phyloP scores from a whole-genome alignment of 2,888 invertebrate species.

The Temnothorax ravouxi region DNA sequence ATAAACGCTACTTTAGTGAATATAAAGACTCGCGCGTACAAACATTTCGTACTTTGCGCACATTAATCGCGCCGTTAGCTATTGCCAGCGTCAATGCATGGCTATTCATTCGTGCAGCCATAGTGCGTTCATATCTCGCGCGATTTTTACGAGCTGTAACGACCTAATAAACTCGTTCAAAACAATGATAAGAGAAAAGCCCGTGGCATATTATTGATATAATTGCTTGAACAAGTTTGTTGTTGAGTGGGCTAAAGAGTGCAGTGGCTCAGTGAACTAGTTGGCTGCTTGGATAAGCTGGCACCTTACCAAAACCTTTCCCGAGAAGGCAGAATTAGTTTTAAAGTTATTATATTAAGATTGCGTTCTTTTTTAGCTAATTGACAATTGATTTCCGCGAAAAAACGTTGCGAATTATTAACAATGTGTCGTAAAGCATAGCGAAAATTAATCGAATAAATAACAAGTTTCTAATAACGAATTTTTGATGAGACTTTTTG shows the following conservation, averaged over 20 bases:
- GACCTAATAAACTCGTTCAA: slow-evolving; percentile 1
- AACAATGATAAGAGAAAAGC: neutral
- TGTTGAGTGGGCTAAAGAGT: neutral
- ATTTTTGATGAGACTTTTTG: neutral
- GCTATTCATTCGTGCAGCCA: neutral
- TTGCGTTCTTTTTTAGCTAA: neutral
- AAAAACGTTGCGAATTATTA: neutral
- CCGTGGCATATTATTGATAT: slow-evolving; percentile 5
- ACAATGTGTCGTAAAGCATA: neutral
- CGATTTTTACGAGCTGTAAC: slow-evolving; percentile 15
- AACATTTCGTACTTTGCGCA: slow-evolving; percentile 30
- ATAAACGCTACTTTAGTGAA: slow-evolving; percentile 51
- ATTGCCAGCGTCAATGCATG: neutral
- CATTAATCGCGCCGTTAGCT: slow-evolving; percentile 22
- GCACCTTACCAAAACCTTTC: slow-evolving; percentile 29
- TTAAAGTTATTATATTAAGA: slow-evolving; percentile 16
- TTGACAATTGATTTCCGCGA: neutral
- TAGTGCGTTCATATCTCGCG: slow-evolving; percentile 2
- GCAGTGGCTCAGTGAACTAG: neutral
- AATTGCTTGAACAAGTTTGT: slow-evolving; percentile 15
- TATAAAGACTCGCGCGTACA: slow-evolving; percentile 37
- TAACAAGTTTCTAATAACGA: neutral
- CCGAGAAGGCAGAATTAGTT: slow-evolving; percentile 12
- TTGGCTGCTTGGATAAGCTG: slow-evolving; percentile 8
- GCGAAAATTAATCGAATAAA: neutral